Base-by-base conservation (phyloP, 2,888 invertebrate genomes). In the Amphipyra tragopoginis region DNA sequence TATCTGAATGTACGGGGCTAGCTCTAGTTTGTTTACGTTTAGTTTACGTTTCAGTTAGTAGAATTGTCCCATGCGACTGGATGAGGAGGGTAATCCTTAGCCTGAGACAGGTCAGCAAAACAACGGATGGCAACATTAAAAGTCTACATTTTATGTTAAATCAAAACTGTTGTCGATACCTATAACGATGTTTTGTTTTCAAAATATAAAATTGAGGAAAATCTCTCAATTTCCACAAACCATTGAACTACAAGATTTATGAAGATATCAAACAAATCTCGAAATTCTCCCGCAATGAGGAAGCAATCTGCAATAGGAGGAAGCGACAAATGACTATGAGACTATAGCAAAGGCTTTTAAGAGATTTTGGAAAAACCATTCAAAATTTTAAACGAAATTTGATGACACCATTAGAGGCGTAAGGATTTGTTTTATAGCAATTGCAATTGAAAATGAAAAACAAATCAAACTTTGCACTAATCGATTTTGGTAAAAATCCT, bases 211-310 rank as follows among this genome's bases (percentile, higher is more conserved):
- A 39, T 39, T 39, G 39, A 39, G 39, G 39, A 39, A 39, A 39
- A 39, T 13, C 10, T 13, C 11, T 10, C 1, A 58, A 36, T 44
- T 57, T 53, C 26, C 7, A n/a, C 9, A 5, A 0, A n/a, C 57
- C 26, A 43, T 36, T 52, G n/a, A 52, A 45, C 1, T 11, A 14
- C 7, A 0, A 13, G 42, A 48, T 42, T 48, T 59, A 59, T 40
- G 40, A 26, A 34, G 40, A 47, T 40, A 56, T 34, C 34, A 47
- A 47, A 40, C 29, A 57, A 49, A 43, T 43, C 13, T 33, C 38
- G 36, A 8, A 39, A 40, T 39, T 34, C 29, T 44, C 9, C 7
- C 34, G 44, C 33, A 26, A 59, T 65, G 48, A 62, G 14, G 9
- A 48, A 63, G 33, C 21, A 54, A 21, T 43, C 15, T 43, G 15